Conservation (phyloP, 2,113 vertebrate genomes). For the Phylloscopus trochiloides region DNA sequence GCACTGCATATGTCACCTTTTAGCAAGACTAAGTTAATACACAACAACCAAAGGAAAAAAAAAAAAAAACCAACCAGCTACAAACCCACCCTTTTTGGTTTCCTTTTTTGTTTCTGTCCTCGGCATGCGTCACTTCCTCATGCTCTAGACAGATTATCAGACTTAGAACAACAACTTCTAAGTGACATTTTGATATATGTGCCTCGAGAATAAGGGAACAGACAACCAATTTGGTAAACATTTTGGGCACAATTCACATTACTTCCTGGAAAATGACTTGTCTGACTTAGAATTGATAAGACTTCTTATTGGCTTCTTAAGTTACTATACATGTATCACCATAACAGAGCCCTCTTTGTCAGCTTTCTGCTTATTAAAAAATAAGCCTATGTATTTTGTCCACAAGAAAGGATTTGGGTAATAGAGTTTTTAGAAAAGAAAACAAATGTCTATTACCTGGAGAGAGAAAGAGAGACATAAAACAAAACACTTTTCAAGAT, state of each 20-base stretch:
- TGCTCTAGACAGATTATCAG: neutral
- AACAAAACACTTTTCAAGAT: neutral
- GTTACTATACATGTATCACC: neutral
- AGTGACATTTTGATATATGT: neutral
- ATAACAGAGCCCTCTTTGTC: neutral
- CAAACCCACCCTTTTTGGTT: neutral
- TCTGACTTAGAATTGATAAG: neutral
- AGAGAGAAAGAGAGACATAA: neutral
- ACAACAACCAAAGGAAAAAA: neutral
- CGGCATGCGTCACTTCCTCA: neutral
- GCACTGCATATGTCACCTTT: neutral
- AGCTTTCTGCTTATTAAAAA: neutral
- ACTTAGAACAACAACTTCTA: neutral
- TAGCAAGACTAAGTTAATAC: neutral
- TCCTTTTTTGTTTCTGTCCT: neutral
- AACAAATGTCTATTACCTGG: neutral
- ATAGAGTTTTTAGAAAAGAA: neutral
- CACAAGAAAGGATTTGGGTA: neutral
- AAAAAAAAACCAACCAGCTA: neutral
- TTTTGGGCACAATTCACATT: neutral
- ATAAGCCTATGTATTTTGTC: neutral
- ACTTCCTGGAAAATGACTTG: neutral
- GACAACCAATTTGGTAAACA: neutral
- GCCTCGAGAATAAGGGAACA: neutral
- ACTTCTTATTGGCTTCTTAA: neutral